Base-by-base conservation (phyloP, 2,888 invertebrate genomes). In the Micoletzkya japonica region DNA sequence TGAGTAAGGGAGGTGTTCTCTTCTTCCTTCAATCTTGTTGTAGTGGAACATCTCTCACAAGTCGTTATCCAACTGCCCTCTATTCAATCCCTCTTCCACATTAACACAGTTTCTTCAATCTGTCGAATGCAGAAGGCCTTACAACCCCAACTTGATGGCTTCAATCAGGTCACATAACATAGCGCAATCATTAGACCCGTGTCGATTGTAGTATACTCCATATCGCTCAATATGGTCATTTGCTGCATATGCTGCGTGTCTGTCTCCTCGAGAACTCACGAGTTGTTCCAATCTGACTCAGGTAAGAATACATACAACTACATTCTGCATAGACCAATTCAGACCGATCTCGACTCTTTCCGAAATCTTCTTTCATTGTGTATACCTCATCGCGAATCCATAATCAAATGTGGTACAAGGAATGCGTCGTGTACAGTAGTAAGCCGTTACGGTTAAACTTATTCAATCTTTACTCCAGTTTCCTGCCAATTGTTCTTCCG, bases 31-130 rank as follows among this genome's bases (percentile, higher is more conserved):
- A 20, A 26, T 59, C 28, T 50, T 20, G 7, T 70, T 83, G 69
- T 71, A 83, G 84, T 84, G 84, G 77, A 82, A 39, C 84, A 81
- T 72, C 77, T 84, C 26, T 75, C 82, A 26, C 84, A 84, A 73
- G 68, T 84, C 39, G 73, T 84, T 2, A 57, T 84, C 24, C 78
- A 81, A 70, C 71, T 84, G 4, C 73, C 75, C 14, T 72, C 71
- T 4, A 76, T 74, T 59, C 77, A 81, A 10, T 49, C 73, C 10
- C 73, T 83, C n/a, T 84, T 74, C 72, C 74, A 77, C 28, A 44
- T 73, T 36, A 57, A 69, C 24, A 77, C 83, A 56, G 74, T 83
- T 24, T 50, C 73, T 14, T 76, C 78, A 67, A 72, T 84, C 26
- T 84, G 84, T 72, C 56, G 70, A 24, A 71, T 84, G 68, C 79